These are phyloP conservation scores for Deroptyus accipitrinus DNA, from an alignment of 2,113 vertebrate species.

Conservation along the genomic window DNA sequence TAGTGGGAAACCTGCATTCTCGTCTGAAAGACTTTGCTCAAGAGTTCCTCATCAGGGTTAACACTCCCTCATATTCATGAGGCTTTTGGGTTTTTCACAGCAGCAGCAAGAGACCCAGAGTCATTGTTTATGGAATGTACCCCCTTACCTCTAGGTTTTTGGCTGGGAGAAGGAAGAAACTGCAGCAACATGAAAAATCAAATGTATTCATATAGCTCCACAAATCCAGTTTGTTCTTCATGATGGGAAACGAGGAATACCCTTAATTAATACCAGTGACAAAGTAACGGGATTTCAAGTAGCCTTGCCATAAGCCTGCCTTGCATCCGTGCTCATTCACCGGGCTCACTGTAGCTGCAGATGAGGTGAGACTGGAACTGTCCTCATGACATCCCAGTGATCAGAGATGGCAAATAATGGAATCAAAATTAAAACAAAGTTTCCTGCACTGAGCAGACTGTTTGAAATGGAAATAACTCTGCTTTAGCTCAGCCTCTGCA, in stretches of 20 bases:
- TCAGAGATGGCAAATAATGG: not conserved
- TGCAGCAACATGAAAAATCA: not conserved
- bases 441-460: not conserved
- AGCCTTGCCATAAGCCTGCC: not conserved
- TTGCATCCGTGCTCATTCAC: not conserved
- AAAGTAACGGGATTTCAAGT: not conserved
- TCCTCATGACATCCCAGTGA: not conserved
- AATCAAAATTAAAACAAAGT: not conserved
- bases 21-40: not conserved
- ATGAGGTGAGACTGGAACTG: not conserved
- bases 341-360: not conserved
- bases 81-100: accelerated
- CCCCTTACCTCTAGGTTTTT: not conserved
- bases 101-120: not conserved
- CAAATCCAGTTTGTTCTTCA: not conserved
- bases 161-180: not conserved
- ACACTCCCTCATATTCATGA: accelerated
- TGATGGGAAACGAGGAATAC: not conserved
- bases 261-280: not conserved
- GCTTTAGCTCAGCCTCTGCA: not conserved
- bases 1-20: accelerated
- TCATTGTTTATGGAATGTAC: accelerated
- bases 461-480: not conserved
- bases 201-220: not conserved
- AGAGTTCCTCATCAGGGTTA: not conserved